phyloP scores from a whole-genome alignment of 2,797 vertebrate genomes.

The Myripristis murdjan region DNA sequence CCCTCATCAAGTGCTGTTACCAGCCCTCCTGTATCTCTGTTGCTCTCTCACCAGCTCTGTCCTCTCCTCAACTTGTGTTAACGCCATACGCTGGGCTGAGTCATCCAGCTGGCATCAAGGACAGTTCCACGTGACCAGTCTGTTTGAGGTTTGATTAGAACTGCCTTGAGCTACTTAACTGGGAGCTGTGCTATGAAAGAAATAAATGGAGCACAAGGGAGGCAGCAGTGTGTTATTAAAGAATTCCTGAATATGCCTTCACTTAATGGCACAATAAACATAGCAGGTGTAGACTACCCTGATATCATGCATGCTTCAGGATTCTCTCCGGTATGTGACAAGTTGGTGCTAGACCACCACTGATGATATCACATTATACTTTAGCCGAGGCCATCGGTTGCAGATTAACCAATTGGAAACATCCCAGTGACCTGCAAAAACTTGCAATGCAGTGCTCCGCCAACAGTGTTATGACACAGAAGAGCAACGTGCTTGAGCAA shows the following conservation, averaged over 20 bases:
- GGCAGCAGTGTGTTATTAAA: not conserved
- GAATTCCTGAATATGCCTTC: not conserved
- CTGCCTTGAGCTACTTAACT: conserved; percentile 11
- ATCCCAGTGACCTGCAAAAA: conserved; percentile 33
- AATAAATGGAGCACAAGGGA: conserved; percentile 9
- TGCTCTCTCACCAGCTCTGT: not conserved
- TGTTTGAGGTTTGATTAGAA: conserved; percentile 30
- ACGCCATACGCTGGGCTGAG: conserved; percentile 49
- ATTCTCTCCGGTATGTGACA: not conserved
- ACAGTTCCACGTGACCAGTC: conserved; percentile 44
- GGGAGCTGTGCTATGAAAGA: conserved; percentile 10
- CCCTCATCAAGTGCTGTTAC: not conserved
- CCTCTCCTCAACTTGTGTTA: conserved; percentile 23
- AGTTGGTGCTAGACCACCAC: not conserved
- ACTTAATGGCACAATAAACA: not conserved
- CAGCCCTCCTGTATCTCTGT: conserved; percentile 13
- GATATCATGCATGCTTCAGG: not conserved
- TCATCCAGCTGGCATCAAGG: conserved; percentile 60
- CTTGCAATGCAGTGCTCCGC: not conserved
- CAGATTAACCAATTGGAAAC: conserved; percentile 29
- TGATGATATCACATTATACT: conserved; percentile 21
- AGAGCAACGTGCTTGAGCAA: conserved; percentile 6
- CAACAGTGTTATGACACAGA: conserved; percentile 18
- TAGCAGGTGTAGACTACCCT: not conserved
- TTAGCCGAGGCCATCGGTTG: conserved; percentile 13